Evolutionary conservation across 2,797 vertebrate species (phyloP), one percentile per base, ranked within the genome.

Genomic region (Dendrocincla fuliginosa): DNA sequence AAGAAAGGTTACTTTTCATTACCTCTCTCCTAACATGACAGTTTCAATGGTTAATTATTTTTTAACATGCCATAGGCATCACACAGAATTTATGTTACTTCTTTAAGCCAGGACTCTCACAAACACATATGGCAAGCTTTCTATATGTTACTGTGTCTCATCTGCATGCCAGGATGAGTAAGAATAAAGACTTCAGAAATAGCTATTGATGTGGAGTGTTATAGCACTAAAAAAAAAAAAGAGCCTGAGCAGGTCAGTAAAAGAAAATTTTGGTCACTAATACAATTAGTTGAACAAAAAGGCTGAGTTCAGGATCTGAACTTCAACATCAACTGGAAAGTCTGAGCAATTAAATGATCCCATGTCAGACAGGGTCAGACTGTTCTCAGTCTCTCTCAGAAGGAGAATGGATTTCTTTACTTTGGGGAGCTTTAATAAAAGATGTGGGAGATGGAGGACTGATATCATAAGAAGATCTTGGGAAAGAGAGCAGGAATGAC

Each of bases 1-100:
- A 84, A 88, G 60, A 81, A 63, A 87, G 6, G 83, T 80, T 60
- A 83, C n/a, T 39, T 94, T 87, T 76, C 39, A 71, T 42, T 75
- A 28, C 2, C 35, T 64, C 73, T 78, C 47, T 64, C n/a, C 33
- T 69, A 89, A 84, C 19, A 55, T 18, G 57, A 41, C 49, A 22
- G 75, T 78, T 84, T 75, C 46, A 87, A 57, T 47, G 61, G n/a
- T 46, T 53, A 81, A 75, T 87, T 88, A 60, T 88, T 94, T 93
- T 88, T 69, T 75, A 84, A 57, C 3, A 5, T 20, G 47, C 65
- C 53, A 81, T 2, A 78, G 42, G 46, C 46, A 57, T 65, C 4
- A 20, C 33, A 56, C 56, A 55, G 56, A 81, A 79, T 89, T 86
- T 64, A 61, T 39, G 13, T n/a, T 44, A 60, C 18, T 41, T 77